Conservation (phyloP, 2,797 vertebrate species). For the Fratercula arctica region DNA sequence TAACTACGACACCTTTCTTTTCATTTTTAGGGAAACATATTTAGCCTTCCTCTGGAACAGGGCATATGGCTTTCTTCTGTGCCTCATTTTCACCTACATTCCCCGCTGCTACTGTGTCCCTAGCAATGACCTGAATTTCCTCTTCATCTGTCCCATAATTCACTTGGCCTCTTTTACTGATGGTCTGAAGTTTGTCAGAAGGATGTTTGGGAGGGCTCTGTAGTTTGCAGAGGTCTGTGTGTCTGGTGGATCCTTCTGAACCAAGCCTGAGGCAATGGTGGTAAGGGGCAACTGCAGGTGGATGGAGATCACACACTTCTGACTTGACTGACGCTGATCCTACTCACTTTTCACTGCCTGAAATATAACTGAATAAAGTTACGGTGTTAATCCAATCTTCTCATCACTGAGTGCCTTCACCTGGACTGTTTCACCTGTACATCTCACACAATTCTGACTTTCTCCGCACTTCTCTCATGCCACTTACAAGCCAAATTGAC, state of each 20-base stretch:
- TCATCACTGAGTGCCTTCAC: background rate
- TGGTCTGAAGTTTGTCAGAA: background rate
- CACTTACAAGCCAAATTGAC: background rate
- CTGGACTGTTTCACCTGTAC: background rate
- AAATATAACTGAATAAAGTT: too few species aligned
- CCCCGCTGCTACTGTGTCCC: background rate
- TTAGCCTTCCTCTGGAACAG: background rate
- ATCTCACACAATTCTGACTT: background rate
- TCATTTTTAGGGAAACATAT: background rate
- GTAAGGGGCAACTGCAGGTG: background rate
- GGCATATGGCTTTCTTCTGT: background rate
- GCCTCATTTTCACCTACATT: background rate
- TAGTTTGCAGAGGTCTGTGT: background rate
- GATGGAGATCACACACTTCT: background rate
- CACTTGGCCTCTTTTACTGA: background rate
- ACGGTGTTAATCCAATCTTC: background rate
- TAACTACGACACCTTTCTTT: background rate
- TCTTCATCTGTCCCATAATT: background rate
- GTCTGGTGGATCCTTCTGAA: background rate
- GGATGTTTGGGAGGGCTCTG: rapidly evolving
- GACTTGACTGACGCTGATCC: too few species aligned
- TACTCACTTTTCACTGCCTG: too few species aligned
- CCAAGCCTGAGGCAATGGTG: background rate
- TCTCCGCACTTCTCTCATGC: rapidly evolving
- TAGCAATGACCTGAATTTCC: background rate